Base-by-base conservation (phyloP, 2,797 vertebrate genomes). In the Danionella dracula region DNA sequence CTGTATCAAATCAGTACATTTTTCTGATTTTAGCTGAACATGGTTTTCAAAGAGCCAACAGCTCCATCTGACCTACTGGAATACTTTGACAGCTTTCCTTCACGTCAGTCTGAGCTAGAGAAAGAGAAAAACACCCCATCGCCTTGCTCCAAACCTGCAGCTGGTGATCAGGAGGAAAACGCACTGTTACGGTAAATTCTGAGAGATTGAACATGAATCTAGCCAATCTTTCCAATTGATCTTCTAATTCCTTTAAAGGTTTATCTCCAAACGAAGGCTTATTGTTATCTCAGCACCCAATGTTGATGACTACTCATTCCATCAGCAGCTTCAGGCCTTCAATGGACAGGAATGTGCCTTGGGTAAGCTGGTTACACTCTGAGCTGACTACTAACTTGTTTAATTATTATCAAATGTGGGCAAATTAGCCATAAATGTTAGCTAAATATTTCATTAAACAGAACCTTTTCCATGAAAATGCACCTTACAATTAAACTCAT, bases 261-360 rank as follows among this genome's bases (percentile, higher is more conserved):
- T 92, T 62, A 81, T 85, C 79, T 88, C 89, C 5, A 90, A 89
- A 69, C 82, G 89, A 66, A 84, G 90, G 66, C 84, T 92, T 64
- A 64, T 92, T 61, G 75, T 92, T 58, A 75, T 91, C 65, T 91
- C 89, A 16, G 77, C 88, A 66, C 86, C 90, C 3, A 76, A 80
- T 54, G 81, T 86, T 53, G 88, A 89, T 1, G 90, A 92, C 59
- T 89, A 90, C 71, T 87, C 81, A 4, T 84, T 88, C 71, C 89
- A 91, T 12, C 89, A 91, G 78, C 90, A 92, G 79, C 76, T 90
- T 29, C 81, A 84, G 48, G 83, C 86, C 7, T 70, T 92, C 46
- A 78, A 35, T 1, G 84, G 87, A 71, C 89, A 91, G 60, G 73
- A 82, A 48, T 92, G 90, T 68, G 78, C 78, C 4, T 80, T 92